Percentiles rank a stretch among this genome's conserved stretches.
phyloP scores from a whole-genome alignment of 2,888 invertebrate species.

The Agapostemon virescens region DNA sequence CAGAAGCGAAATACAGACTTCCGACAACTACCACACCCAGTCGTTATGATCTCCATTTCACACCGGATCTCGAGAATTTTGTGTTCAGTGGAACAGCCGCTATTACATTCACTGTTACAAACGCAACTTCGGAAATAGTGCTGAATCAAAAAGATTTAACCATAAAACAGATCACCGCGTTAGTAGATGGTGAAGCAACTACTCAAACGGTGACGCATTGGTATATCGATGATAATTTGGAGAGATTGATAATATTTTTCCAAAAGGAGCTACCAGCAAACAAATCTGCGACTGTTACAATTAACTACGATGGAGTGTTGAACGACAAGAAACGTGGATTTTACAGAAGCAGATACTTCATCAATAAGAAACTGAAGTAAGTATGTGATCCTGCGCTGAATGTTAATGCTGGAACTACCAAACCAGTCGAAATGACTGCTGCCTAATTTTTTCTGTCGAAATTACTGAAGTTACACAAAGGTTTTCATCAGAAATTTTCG shows the following conservation, averaged over 20 bases:
- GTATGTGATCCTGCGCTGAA: slow-evolving; percentile 14
- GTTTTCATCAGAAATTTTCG: too few species aligned
- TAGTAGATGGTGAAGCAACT: neutral
- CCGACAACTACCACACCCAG: slow-evolving; percentile 81
- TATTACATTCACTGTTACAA: slow-evolving; percentile 7
- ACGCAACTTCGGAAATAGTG: neutral
- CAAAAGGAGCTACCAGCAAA: rapidly evolving
- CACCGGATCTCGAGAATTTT: slow-evolving; percentile 78
- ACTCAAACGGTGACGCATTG: too few species aligned
- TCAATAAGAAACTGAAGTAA: slow-evolving; percentile 76
- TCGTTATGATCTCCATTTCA: slow-evolving; percentile 81
- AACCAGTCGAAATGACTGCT: too few species aligned
- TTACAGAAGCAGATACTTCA: slow-evolving; percentile 85
- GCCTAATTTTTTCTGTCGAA: too few species aligned
- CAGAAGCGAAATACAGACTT: slow-evolving; percentile 80
- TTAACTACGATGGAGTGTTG: slow-evolving; percentile 82
- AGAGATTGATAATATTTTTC: slow-evolving; percentile 27
- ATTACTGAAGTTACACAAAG: too few species aligned
- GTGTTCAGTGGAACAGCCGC: slow-evolving; percentile 32
- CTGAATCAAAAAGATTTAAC: slow-evolving; percentile 55
- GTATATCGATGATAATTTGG: rapidly evolving
- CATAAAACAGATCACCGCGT: rapidly evolving
- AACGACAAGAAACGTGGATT: slow-evolving; percentile 86
- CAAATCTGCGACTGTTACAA: slow-evolving; percentile 81
- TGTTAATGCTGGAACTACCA: too few species aligned